These are phyloP conservation scores for Diadumene lineata DNA, from an alignment of 92 coral and sea anemone genomes.

Conservation along the genomic window DNA sequence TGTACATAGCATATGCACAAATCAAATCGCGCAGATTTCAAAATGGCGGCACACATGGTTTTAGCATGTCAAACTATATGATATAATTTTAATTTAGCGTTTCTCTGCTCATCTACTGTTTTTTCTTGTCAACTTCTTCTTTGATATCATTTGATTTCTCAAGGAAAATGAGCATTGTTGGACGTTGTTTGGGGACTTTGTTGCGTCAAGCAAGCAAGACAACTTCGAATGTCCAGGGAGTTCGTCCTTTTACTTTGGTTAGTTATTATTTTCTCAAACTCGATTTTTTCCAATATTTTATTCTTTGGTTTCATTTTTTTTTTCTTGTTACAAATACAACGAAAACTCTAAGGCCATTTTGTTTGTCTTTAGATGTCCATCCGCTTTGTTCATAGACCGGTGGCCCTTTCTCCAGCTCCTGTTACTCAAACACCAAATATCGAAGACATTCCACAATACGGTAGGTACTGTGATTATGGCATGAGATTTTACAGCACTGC, in stretches of 20 bases:
- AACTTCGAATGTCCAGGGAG: background rate
- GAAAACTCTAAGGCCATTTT: background rate
- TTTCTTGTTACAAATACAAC: background rate
- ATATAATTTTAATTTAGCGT: background rate
- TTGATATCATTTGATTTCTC: background rate
- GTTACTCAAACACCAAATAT: slow-evolving; percentile 40
- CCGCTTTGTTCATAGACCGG: slow-evolving; percentile 54
- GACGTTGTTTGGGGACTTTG: background rate
- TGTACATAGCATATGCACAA: slow-evolving; percentile 5
- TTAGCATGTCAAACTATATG: background rate
- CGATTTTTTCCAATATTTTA: background rate
- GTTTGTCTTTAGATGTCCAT: slow-evolving; percentile 2
- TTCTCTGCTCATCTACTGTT: background rate
- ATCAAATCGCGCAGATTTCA: slow-evolving; percentile 14
- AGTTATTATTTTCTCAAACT: background rate
- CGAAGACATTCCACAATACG: slow-evolving; percentile 63
- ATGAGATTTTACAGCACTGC: too few relatives aligned
- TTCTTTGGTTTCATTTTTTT: background rate
- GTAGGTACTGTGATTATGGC: slow-evolving; percentile 27
- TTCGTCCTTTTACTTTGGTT: background rate
- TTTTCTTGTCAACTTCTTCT: too few relatives aligned
- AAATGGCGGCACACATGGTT: slow-evolving; percentile 24
- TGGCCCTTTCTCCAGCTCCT: slow-evolving; percentile 67
- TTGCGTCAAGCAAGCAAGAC: background rate
- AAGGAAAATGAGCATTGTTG: slow-evolving; percentile 17